These are phyloP conservation scores for Amniataba percoides DNA, from an alignment of 2,797 vertebrate genomes.

Conservation along the genomic window DNA sequence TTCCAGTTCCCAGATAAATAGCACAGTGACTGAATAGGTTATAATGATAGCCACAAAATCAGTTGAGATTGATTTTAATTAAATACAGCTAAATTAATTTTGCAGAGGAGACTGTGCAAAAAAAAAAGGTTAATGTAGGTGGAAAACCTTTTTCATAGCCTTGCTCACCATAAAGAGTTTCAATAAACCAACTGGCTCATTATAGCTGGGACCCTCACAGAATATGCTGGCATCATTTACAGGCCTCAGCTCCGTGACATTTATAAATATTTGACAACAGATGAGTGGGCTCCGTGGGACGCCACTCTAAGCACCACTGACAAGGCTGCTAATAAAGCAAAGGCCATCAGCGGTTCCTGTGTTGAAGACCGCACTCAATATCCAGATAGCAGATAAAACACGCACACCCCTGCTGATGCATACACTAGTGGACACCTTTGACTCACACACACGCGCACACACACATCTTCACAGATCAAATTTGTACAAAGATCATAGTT, in stretches of 20 bases:
- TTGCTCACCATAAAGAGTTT: conserved; percentile 15
- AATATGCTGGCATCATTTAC: conserved; percentile 56
- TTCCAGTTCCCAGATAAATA: not conserved
- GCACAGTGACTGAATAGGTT: not conserved
- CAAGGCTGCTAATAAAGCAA: conserved; percentile 68
- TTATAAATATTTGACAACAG: conserved; percentile 82
- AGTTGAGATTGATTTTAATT: not conserved
- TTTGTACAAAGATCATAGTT: too few species aligned
- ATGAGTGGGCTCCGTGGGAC: conserved; percentile 68
- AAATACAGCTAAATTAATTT: conserved; percentile 7
- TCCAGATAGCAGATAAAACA: conserved; percentile 44
- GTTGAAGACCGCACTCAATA: conserved; percentile 40
- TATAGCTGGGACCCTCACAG: conserved; percentile 41
- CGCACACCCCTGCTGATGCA: conserved; percentile 33
- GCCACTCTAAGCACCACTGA: conserved; percentile 63
- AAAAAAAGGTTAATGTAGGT: conserved; percentile 14
- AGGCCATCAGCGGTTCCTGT: conserved; percentile 47
- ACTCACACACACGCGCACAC: not conserved
- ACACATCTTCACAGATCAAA: not conserved
- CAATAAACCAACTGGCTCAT: conserved; percentile 49
- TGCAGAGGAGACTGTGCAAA: not conserved
- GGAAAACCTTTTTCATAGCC: conserved; percentile 22
- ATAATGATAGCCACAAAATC: conserved; percentile 1
- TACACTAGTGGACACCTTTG: conserved; percentile 1
- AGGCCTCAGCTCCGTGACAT: conserved; percentile 70